These are phyloP conservation scores for Hydrolagus colliei DNA, from an alignment of 2,797 vertebrate species.

Conservation along the genomic window DNA sequence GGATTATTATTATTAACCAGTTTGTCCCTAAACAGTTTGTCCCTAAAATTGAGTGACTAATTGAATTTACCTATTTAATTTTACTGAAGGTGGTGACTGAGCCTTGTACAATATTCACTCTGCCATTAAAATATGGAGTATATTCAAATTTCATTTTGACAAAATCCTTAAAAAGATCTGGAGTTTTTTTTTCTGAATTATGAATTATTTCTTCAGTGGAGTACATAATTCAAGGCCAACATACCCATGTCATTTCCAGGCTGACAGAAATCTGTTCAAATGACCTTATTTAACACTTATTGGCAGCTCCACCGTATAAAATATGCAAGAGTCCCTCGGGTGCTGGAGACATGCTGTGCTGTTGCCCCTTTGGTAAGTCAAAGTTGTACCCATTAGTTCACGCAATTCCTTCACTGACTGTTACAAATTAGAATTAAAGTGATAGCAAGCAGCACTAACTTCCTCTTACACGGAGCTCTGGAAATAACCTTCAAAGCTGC, in stretches of 20 bases:
- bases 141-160: not conserved
- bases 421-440: not conserved
- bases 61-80: not conserved
- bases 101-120: not conserved
- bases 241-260: not conserved
- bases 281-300: slow-evolving; percentile 25
- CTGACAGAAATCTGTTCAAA: slow-evolving; percentile 7
- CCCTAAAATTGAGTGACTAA: not conserved
- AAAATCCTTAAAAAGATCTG: not conserved
- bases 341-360: not conserved
- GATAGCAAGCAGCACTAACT: not conserved
- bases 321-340: slow-evolving; percentile 15
- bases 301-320: slow-evolving; percentile 20
- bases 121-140: not conserved
- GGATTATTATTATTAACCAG: too few species aligned
- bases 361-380: not conserved
- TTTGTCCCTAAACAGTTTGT: too few species aligned
- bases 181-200: not conserved
- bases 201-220: not conserved
- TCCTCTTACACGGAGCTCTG: too few species aligned
- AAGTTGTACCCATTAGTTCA: not conserved
- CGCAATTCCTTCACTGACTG: not conserved
- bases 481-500: not conserved
- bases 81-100: not conserved
- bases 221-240: not conserved